A percentile compares a stretch with the other conserved stretches of the same genome.
Conservation (phyloP, 2,888 invertebrate genomes). For the Amblyjoppa proteus region DNA sequence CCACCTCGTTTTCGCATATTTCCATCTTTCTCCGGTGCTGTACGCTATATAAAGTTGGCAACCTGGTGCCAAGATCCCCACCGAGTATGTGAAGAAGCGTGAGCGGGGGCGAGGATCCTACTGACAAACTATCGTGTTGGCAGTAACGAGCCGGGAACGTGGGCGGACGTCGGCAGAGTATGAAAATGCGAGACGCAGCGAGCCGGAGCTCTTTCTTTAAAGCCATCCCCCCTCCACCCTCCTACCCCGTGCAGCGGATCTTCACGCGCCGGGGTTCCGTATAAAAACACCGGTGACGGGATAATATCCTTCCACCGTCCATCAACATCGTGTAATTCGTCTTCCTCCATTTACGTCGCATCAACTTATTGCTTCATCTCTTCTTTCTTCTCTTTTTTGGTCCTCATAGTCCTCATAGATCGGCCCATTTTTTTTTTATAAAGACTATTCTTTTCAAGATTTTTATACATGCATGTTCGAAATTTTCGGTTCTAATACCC, state of each 20-base stretch:
- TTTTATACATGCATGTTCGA: background rate
- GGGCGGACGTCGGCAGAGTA: slow-evolving; percentile 74
- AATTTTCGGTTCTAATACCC: too few relatives aligned
- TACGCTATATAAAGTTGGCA: background rate
- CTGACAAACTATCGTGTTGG: slow-evolving; percentile 67
- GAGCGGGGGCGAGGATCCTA: slow-evolving; percentile 49
- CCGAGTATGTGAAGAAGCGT: slow-evolving; percentile 48
- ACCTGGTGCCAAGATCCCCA: background rate
- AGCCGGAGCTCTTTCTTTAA: slow-evolving; percentile 1
- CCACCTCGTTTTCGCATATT: slow-evolving; percentile 28
- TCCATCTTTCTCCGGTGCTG: slow-evolving; percentile 13
- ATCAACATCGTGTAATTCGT: slow-evolving; percentile 60
- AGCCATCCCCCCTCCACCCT: slow-evolving; percentile 3
- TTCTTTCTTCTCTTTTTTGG: background rate
- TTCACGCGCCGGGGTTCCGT: slow-evolving; percentile 67
- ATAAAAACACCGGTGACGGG: slow-evolving; percentile 75
- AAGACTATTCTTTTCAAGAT: background rate
- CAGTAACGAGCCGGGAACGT: slow-evolving; percentile 76
- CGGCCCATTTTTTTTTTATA: too few relatives aligned
- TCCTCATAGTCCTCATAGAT: background rate
- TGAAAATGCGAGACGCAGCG: slow-evolving; percentile 61
- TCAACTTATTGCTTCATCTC: slow-evolving; percentile 59
- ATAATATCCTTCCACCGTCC: slow-evolving; percentile 78
- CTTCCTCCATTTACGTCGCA: slow-evolving; percentile 72
- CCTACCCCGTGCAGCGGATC: slow-evolving; percentile 8